Percentiles rank a stretch among this genome's conserved stretches.
Conservation (phyloP, 2,113 vertebrate genomes). For the Struthidea cinerea region DNA sequence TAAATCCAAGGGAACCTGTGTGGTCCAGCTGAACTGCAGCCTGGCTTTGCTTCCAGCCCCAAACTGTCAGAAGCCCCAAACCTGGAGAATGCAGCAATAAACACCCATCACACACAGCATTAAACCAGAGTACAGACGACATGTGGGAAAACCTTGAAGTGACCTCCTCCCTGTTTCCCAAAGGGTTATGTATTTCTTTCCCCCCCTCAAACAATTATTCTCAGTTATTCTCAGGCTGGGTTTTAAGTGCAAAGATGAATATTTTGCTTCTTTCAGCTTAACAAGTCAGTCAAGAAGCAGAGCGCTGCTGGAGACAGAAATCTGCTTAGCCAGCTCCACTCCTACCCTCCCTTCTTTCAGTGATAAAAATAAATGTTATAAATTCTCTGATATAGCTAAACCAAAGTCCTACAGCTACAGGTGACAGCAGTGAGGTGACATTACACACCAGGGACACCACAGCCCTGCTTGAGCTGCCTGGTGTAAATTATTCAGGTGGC, state of each 20-base stretch:
- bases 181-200: fast-evolving
- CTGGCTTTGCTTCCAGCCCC: neutral
- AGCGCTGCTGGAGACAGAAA: neutral
- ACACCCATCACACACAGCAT: neutral
- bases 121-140: neutral
- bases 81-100: no score
- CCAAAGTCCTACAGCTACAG: neutral
- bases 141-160: fast-evolving
- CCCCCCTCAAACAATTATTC: neutral
- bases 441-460: neutral
- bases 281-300: neutral
- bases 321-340: neutral
- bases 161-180: neutral
- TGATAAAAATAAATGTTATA: neutral
- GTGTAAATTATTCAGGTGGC: neutral
- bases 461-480: neutral
- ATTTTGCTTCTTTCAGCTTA: neutral
- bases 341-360: neutral
- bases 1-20: neutral
- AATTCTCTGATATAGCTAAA: neutral
- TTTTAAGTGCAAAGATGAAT: neutral
- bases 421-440: neutral
- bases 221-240: neutral
- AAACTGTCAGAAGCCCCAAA: neutral
- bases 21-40: neutral